Percentiles rank a stretch among this genome's conserved stretches.
Evolutionary conservation across 35 echinoderm and acorn worm genomes (phyloP).

Genomic region (Apostichopus parvimensis): DNA sequence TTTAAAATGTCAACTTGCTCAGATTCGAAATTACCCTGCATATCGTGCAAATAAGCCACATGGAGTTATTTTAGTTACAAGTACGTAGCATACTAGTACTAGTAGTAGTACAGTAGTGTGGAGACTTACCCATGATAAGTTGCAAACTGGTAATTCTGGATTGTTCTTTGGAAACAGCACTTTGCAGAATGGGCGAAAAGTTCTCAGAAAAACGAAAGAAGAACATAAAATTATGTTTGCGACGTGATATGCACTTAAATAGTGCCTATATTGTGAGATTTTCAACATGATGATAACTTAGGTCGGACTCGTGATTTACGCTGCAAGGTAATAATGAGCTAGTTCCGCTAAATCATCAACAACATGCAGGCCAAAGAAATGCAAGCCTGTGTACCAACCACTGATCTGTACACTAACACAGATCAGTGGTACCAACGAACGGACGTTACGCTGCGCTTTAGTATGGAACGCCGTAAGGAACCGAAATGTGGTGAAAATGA

Average conservation of each 20-base stretch:
- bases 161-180: conserved; percentile 63
- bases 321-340: no score
- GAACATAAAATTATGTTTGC: conserved; percentile 61
- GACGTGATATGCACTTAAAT: conserved; percentile 69
- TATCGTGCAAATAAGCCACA: background rate
- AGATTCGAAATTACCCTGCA: background rate
- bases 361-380: no score
- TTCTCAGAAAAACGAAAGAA: conserved; percentile 71
- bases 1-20: background rate
- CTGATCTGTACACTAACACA: no score
- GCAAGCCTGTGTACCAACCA: no score
- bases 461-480: no score
- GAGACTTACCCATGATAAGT: conserved; percentile 78
- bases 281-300: background rate
- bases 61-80: background rate
- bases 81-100: no score
- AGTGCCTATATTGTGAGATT: conserved; percentile 49
- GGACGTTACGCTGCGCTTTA: no score
- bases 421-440: no score
- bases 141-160: conserved; percentile 59
- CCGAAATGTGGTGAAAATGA: no score
- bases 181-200: conserved; percentile 70
- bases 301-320: no score
- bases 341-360: no score
- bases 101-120: no score